phyloP scores from a whole-genome alignment of 2,888 invertebrate species.

The Phengaris alcon region DNA sequence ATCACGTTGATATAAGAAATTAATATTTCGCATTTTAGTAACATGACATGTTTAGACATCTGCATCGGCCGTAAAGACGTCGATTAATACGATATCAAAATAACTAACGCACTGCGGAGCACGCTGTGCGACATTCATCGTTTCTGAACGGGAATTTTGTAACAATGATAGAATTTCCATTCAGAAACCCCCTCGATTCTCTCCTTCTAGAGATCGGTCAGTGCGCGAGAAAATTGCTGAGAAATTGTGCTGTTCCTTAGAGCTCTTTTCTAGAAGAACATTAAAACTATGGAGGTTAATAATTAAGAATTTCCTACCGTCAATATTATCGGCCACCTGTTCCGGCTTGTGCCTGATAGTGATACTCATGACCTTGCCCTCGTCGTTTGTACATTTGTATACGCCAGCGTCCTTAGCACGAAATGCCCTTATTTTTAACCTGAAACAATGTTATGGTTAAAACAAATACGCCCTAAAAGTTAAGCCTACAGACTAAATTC shows the following conservation, averaged over 20 bases:
- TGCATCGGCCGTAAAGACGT: conserved; percentile 57
- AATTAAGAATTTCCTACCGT: conserved; percentile 47
- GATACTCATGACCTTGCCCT: conserved; percentile 53
- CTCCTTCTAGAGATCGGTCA: no score
- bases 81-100: conserved; percentile 53
- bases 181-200: no score
- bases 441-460: conserved; percentile 41
- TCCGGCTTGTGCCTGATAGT: conserved; percentile 53
- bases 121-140: conserved; percentile 31
- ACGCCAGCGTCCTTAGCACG: conserved; percentile 68
- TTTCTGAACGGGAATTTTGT: conserved; percentile 25
- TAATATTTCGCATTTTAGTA: conserved; percentile 44
- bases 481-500: no score
- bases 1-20: conserved; percentile 43
- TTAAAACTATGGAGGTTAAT: no score
- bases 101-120: conserved; percentile 41
- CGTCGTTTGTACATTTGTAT: conserved; percentile 67
- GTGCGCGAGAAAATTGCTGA: no score
- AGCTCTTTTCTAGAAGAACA: no score
- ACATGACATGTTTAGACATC: conserved; percentile 64
- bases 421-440: conserved; percentile 71
- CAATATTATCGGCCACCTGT: conserved; percentile 47
- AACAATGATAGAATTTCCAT: neutral
- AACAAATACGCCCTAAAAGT: neutral
- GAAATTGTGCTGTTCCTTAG: no score